Evolutionary conservation across 2,888 invertebrate genomes (phyloP), one percentile per base, ranked within the genome.

Genomic region (Horisme vitalbata): DNA sequence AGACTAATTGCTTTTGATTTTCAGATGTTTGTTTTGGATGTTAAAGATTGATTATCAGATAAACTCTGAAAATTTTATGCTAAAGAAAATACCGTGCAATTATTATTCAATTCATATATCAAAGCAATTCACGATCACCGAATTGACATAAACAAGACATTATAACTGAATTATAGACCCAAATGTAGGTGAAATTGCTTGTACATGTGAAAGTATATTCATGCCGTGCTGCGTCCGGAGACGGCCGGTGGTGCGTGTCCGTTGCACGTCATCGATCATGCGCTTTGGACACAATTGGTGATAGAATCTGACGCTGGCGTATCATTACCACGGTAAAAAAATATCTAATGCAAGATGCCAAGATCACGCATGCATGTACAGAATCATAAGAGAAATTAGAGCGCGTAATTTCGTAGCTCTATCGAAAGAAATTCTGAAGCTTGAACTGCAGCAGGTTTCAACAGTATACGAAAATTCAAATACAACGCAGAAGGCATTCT

Each of bases 201-300:
- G 61, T 70, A 64, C 73, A 82, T 77, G 83, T 80, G 84, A 86
- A 85, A 84, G 83, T 81, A 77, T 62, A 63, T 60, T 52, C 52
- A 50, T 51, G 53, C 53, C 53, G 65, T 63, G 72, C 51, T 49
- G 63, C 63, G 70, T 66, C 66, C 68, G 68, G 59, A 57, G 68
- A 15, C 21, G 63, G 3, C 14, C 62, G 53, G 55, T 65, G 65
- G 68, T 68, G 83, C 83, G 81, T 60, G 68, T 77, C 81, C 68
- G 78, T 61, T 63, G 66, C 73, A 74, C 73, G 57, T 61, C 68
- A 79, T 72, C 60, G 75, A 70, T 53, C 65, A 51, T 62, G 62
- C 62, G 57, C 63, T 41, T 52, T 45, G 55, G 41, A 52, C 59
- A 57, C 49, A 62, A 64, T 50, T 50, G 36, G 44, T 50, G 45